Percentiles rank a stretch among this genome's conserved stretches.
phyloP scores from a whole-genome alignment of 1,140 invertebrate species.

The Vanessa tameamea region DNA sequence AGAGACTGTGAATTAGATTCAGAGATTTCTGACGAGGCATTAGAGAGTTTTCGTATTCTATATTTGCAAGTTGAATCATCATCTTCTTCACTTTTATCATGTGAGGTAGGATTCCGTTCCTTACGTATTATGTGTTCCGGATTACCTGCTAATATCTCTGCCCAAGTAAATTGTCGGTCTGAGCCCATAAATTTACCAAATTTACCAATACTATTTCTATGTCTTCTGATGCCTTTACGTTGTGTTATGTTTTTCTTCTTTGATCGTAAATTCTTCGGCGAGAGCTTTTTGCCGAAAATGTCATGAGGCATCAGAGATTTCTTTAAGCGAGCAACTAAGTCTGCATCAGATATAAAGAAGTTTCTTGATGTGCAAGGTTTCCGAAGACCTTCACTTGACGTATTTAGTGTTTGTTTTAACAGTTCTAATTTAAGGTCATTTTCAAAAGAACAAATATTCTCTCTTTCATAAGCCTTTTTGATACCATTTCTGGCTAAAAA shows the following conservation, averaged over 20 bases:
- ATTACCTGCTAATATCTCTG: conserved; percentile 80
- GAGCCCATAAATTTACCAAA: conserved; percentile 80
- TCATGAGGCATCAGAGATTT: conserved; percentile 74
- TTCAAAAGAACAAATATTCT: conserved; percentile 74
- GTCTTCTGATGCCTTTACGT: conserved; percentile 66
- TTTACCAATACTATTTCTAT: conserved; percentile 76
- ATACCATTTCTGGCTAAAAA: conserved; percentile 70
- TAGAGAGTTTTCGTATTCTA: conserved; percentile 73
- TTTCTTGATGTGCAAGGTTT: conserved; percentile 76
- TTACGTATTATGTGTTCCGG: conserved; percentile 81
- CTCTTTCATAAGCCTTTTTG: conserved; percentile 71
- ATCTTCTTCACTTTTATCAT: conserved; percentile 61
- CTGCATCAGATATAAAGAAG: conserved; percentile 77
- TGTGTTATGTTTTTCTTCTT: conserved; percentile 74
- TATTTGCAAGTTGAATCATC: conserved; percentile 72
- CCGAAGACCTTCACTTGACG: conserved; percentile 70
- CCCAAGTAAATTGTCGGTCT: conserved; percentile 80
- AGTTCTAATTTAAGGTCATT: conserved; percentile 76
- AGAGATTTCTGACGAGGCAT: conserved; percentile 61
- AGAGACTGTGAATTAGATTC: conserved; percentile 65
- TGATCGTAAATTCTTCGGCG: conserved; percentile 76
- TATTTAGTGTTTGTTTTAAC: conserved; percentile 70
- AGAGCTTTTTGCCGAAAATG: conserved; percentile 74
- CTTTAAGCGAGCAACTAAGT: conserved; percentile 72
- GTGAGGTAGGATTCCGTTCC: conserved; percentile 56